These are phyloP conservation scores for Anodontia alba DNA, from an alignment of 2,888 invertebrate genomes.

Conservation along the genomic window DNA sequence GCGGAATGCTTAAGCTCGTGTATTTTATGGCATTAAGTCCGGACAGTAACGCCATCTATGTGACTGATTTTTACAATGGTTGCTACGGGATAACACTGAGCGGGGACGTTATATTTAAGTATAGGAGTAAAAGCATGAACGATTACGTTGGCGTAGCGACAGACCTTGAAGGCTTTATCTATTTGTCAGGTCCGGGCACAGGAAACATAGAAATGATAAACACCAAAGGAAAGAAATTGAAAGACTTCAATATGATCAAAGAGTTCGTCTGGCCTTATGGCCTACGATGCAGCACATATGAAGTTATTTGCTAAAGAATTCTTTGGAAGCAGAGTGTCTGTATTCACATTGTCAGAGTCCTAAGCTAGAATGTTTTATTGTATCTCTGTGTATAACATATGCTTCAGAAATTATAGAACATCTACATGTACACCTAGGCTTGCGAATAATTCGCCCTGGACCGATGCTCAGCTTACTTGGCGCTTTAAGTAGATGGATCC, in stretches of 20 bases:
- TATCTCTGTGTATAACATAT: too few species aligned
- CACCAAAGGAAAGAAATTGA: background rate
- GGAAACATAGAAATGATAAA: background rate
- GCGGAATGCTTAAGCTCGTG: background rate
- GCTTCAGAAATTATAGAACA: too few species aligned
- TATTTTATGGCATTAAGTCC: background rate
- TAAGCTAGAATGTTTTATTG: too few species aligned
- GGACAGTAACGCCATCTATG: background rate
- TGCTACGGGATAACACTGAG: background rate
- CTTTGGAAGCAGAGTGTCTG: too few species aligned
- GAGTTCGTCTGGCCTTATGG: background rate
- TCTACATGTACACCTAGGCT: too few species aligned
- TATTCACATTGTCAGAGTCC: too few species aligned
- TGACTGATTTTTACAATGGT: background rate
- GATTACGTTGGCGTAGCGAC: background rate
- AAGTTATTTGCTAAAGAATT: too few species aligned
- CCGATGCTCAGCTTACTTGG: too few species aligned
- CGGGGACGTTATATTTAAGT: background rate
- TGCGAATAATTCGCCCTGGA: too few species aligned
- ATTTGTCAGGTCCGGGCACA: background rate
- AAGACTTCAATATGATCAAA: background rate
- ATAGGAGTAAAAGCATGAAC: background rate
- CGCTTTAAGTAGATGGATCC: too few species aligned
- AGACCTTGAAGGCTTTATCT: background rate
- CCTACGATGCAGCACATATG: background rate